Conservation (phyloP, 2,113 vertebrate species). For the Sceloporus undulatus region DNA sequence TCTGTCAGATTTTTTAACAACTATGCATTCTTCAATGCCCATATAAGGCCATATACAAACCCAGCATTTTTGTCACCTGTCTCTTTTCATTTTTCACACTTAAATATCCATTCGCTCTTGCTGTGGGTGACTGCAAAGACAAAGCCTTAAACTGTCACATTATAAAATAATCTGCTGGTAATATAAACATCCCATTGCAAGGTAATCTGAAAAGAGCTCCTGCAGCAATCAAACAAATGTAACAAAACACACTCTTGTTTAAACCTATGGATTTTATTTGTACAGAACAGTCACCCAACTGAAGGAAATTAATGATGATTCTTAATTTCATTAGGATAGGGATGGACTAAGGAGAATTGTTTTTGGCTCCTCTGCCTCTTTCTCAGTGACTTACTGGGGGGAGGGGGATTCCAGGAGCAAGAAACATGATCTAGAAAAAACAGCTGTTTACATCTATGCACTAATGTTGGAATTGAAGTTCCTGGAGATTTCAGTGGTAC, state of each 20-base stretch:
- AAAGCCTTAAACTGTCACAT: slow-evolving; percentile 4
- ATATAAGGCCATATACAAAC: not conserved
- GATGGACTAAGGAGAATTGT: too few species aligned
- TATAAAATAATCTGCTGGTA: not conserved
- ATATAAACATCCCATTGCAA: not conserved
- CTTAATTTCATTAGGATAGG: not conserved
- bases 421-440: not conserved
- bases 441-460: not conserved
- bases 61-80: slow-evolving; percentile 6
- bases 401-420: not conserved
- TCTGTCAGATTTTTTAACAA: slow-evolving; percentile 28
- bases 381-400: not conserved
- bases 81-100: slow-evolving; percentile 4
- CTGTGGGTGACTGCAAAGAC: not conserved
- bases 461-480: not conserved
- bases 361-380: too few species aligned
- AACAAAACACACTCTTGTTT: not conserved
- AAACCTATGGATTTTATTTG: not conserved
- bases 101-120: not conserved
- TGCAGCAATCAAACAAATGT: not conserved
- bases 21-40: not conserved
- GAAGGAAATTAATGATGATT: not conserved
- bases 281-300: not conserved
- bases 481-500: not conserved
- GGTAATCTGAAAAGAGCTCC: not conserved